phyloP scores from a whole-genome alignment of 2,113 vertebrate genomes.

The Elephantulus edwardii region DNA sequence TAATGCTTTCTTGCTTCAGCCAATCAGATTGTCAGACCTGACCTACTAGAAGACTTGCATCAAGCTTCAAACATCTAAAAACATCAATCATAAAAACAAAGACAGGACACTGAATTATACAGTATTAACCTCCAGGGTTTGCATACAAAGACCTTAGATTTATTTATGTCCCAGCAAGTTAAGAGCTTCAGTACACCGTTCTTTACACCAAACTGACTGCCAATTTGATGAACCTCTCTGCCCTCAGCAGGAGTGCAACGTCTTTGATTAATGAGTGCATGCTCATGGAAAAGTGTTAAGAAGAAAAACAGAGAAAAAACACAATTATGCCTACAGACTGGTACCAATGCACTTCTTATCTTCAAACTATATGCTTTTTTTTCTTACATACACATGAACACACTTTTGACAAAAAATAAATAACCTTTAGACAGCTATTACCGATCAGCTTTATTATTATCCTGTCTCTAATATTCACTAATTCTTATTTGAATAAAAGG shows the following conservation, averaged over 20 bases:
- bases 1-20: slow-evolving; percentile 83
- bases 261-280: slow-evolving; percentile 94
- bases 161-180: slow-evolving; percentile 92
- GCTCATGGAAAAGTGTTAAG: slow-evolving; percentile 87
- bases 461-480: neutral
- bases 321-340: slow-evolving; percentile 82
- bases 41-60: slow-evolving; percentile 88
- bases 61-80: slow-evolving; percentile 91
- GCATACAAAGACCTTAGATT: slow-evolving; percentile 94
- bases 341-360: slow-evolving; percentile 72
- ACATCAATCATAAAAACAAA: slow-evolving; percentile 96
- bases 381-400: neutral
- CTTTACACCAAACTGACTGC: slow-evolving; percentile 91
- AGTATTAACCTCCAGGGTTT: slow-evolving; percentile 98
- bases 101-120: slow-evolving; percentile 95
- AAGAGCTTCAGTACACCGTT: slow-evolving; percentile 89
- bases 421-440: slow-evolving; percentile 8
- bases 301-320: slow-evolving; percentile 84
- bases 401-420: neutral
- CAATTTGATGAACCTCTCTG: slow-evolving; percentile 95
- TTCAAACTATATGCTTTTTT: slow-evolving; percentile 66
- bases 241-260: slow-evolving; percentile 91
- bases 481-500: slow-evolving; percentile 55
- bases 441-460: neutral
- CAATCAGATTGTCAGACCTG: slow-evolving; percentile 89